These are phyloP conservation scores for Platygyra sinensis DNA, from an alignment of 64 coral and sea anemone species.

Conservation along the genomic window DNA sequence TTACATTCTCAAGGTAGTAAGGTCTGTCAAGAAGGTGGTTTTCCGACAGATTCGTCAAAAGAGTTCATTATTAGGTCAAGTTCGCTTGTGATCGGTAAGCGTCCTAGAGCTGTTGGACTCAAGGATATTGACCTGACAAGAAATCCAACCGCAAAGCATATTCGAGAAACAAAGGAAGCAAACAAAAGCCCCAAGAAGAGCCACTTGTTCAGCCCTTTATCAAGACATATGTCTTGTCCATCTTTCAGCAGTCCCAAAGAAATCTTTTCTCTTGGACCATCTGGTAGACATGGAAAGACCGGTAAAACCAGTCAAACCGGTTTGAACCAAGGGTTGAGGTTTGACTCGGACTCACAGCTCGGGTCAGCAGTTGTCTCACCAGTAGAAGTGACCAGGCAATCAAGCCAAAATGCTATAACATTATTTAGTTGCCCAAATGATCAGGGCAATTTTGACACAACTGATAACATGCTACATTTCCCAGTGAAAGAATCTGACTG, in stretches of 20 bases:
- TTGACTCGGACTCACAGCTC: background rate
- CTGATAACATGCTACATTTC: background rate
- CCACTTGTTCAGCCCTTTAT: constrained; percentile 34
- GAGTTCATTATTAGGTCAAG: background rate
- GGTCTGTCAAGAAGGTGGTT: background rate
- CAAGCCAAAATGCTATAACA: background rate
- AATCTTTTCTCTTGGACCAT: background rate
- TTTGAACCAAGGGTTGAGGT: background rate
- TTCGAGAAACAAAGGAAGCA: constrained; percentile 65
- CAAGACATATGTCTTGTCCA: constrained; percentile 50
- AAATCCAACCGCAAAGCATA: constrained; percentile 59
- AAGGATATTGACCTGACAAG: constrained; percentile 77
- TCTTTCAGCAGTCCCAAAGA: constrained; percentile 2
- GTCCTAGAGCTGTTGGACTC: constrained; percentile 40
- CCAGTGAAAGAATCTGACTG: background rate
- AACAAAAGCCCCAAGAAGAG: constrained; percentile 55
- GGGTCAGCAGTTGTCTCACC: background rate
- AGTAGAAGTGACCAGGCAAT: background rate
- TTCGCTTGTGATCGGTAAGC: constrained; percentile 81
- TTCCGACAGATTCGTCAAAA: background rate
- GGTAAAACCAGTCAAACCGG: constrained; percentile 13
- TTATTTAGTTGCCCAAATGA: constrained; percentile 18
- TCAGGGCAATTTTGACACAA: background rate
- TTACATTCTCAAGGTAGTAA: background rate
- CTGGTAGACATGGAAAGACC: background rate